Evolutionary conservation across 2,113 vertebrate species (phyloP).

Genomic region (Zapus hudsonius): DNA sequence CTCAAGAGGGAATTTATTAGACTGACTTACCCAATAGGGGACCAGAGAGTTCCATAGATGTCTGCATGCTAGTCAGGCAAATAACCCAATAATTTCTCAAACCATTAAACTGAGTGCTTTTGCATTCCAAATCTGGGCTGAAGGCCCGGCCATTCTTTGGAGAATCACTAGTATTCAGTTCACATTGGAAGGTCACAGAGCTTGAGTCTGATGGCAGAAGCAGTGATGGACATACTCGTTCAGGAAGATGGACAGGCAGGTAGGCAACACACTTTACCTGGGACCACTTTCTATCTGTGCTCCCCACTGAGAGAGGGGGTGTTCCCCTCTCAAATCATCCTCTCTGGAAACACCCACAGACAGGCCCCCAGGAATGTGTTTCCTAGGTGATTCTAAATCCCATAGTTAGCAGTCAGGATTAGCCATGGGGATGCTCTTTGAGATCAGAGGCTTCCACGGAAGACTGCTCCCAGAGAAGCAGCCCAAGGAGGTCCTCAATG

Average conservation of each 20-base stretch:
- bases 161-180: background rate
- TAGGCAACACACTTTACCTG: background rate
- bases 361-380: background rate
- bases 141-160: background rate
- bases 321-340: background rate
- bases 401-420: background rate
- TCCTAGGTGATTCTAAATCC: background rate
- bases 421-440: background rate
- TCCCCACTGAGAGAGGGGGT: no score
- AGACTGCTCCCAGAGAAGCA: background rate
- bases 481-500: background rate
- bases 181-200: background rate
- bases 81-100: background rate
- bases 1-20: no score
- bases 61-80: background rate
- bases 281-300: no score
- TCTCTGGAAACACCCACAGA: background rate
- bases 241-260: background rate
- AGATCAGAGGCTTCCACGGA: no score
- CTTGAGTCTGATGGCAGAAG: background rate
- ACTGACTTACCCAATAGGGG: background rate
- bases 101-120: background rate
- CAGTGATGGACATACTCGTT: no score
- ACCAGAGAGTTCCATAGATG: background rate
- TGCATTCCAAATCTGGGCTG: background rate